Base-by-base conservation (phyloP, 2,797 vertebrate species). In the Macroramphosus scolopax region DNA sequence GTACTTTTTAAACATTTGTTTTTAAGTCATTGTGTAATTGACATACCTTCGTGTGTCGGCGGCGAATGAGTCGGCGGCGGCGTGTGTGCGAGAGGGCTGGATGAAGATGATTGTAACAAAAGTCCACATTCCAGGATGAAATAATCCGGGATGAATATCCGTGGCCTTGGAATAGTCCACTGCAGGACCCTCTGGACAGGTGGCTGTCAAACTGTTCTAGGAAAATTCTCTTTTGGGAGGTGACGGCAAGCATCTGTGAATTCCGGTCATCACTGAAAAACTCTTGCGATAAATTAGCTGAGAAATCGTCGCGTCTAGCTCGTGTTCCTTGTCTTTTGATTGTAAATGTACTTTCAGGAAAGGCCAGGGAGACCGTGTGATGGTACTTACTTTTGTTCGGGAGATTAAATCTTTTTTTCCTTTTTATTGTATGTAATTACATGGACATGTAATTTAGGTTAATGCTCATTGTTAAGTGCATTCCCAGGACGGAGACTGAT, bases 51-150 rank as follows among this genome's bases (percentile, higher is more conserved):
- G n/a, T 56, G 41, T 78, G 68, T 82, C 66, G 58, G 62, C 61
- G 45, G 70, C 73, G 75, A 80, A 77, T 72, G n/a, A n/a, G n/a
- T n/a, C n/a, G n/a, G n/a, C n/a, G 80, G 70, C 59, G 36, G 60
- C 68, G 74, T 69, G 68, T 44, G 64, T 57, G 66, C 55, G 71
- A 26, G n/a, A n/a, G n/a, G n/a, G 61, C 49, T 56, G 71, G 66
- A 79, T 75, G 54, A 81, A 81, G 65, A 84, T 83, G 87, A 85
- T 83, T 86, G 83, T 86, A 84, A 78, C 70, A n/a, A 72, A 78
- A 86, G 75, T 80, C 63, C 72, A 87, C 83, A 73, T 87, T 87
- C 87, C 88, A 78, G 84, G 71, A 75, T 77, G 32, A 75, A 55
- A 56, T 44, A n/a, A 75, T 79, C 83, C 81, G 81, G 84, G 85